Base-by-base conservation (phyloP, 30 jellyfish, hydroid and myxozoan species). In the Hydractinia echinata region DNA sequence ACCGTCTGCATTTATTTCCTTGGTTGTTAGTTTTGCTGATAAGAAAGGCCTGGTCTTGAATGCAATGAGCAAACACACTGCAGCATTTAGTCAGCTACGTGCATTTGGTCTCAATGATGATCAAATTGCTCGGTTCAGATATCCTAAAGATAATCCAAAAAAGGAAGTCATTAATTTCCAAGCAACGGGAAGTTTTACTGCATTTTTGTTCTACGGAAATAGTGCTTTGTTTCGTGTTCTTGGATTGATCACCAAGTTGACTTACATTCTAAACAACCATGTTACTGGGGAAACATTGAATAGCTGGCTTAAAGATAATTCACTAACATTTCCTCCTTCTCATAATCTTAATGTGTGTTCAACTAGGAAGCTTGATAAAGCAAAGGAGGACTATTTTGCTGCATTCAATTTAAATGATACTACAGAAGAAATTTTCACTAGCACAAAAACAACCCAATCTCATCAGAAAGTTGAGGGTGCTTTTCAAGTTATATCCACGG, bases 241-340 rank as follows among this genome's bases (percentile, higher is more conserved):
- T 52, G 83, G 83, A 74, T 39, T 74, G 51, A 67, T 74, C 5
- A 55, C 51, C 2, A 74, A 74, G 20, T 55, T 74, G 50, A 49
- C 69, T 5, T n/a, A 50, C 20, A 74, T 74, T 48, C 54, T 74
- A 55, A 74, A 49, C 50, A 74, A 52, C 21, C 62, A 66, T 10
- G 50, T 58, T 44, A 74, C 83, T 13, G 83, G 83, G 1, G 83
- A 74, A 50, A 30, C 69, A 7, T 67, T 74, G 83, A 66, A 74
- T 11, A 54, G 62, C 50, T 16, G 51, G 62, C 20, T 54, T 51
- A 74, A 30, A 9, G 83, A 6, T 6, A 74, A 48, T 5, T 5
- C 19, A 19, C 1, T 74, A 1, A 74, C 15, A 51, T 74, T 3
- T 48, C n/a, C 62, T 4, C 69, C 62, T 5, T 74, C 71, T 9